A percentile compares a stretch with the other conserved stretches of the same genome.
These are phyloP conservation scores for Odocoileus virginianus DNA, from an alignment of 2,113 vertebrate species.

Conservation along the genomic window DNA sequence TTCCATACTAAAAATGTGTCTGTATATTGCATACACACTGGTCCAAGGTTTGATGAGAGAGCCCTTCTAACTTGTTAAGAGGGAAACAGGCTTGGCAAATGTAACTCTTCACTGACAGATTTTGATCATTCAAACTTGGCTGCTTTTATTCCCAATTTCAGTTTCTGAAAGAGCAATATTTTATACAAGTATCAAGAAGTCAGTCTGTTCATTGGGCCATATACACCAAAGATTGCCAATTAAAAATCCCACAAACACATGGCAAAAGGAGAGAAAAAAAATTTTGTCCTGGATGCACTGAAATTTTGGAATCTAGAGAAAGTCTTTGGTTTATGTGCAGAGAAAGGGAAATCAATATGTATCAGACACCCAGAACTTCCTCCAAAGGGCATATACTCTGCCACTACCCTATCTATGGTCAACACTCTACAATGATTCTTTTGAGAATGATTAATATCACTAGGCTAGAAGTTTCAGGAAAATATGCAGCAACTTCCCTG, in stretches of 20 bases:
- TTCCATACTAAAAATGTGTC: neutral
- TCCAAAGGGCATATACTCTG: fast-evolving
- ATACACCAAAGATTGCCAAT: slow-evolving; percentile 8
- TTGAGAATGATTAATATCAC: neutral
- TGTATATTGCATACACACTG: neutral
- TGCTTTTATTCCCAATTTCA: slow-evolving; percentile 51
- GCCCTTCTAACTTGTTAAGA: slow-evolving; percentile 33
- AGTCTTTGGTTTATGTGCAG: slow-evolving; percentile 1
- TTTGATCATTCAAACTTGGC: slow-evolving; percentile 23
- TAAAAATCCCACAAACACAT: slow-evolving; percentile 34
- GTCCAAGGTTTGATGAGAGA: neutral
- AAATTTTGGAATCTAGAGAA: slow-evolving; percentile 42
- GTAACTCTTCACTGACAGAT: slow-evolving; percentile 11
- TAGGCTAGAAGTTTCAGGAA: neutral
- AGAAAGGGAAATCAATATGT: neutral
- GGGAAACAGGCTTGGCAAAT: slow-evolving; percentile 44
- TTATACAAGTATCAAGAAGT: slow-evolving; percentile 36
- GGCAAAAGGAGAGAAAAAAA: neutral
- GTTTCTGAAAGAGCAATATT: slow-evolving; percentile 56
- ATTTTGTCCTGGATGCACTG: neutral
- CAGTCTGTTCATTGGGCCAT: slow-evolving; percentile 1
- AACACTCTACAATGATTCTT: neutral
- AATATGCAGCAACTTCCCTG: slow-evolving; percentile 15
- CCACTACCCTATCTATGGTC: neutral
- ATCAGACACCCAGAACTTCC: neutral